phyloP scores from a whole-genome alignment of 2,797 vertebrate genomes.

The Protonibea diacanthus region DNA sequence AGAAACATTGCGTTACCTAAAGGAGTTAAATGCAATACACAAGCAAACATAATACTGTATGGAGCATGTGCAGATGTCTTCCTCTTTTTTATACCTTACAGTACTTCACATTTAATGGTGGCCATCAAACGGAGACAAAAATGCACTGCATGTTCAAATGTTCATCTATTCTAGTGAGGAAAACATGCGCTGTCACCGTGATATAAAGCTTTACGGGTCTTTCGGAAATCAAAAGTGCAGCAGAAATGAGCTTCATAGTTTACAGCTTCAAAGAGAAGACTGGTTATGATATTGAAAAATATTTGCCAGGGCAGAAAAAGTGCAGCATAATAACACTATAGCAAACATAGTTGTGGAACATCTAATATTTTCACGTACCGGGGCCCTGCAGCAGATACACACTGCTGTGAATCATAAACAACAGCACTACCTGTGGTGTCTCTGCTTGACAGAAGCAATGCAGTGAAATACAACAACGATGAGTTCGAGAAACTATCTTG shows the following conservation, averaged over 20 bases:
- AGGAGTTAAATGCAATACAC: background rate
- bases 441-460: slow-evolving; percentile 24
- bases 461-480: slow-evolving; percentile 7
- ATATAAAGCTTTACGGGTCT: slow-evolving; percentile 21
- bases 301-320: slow-evolving; percentile 8
- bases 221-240: slow-evolving; percentile 31
- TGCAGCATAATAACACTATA: slow-evolving; percentile 12
- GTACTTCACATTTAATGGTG: slow-evolving; percentile 35
- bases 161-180: slow-evolving; percentile 8
- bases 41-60: background rate
- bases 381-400: slow-evolving; percentile 7
- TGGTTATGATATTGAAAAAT: slow-evolving; percentile 1
- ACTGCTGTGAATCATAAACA: slow-evolving; percentile 37
- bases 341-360: background rate
- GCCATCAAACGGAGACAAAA: slow-evolving; percentile 24
- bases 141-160: slow-evolving; percentile 7
- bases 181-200: slow-evolving; percentile 20
- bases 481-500: background rate
- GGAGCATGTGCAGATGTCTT: slow-evolving; percentile 1
- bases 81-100: background rate
- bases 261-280: slow-evolving; percentile 11
- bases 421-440: background rate
- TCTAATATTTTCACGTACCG: slow-evolving; percentile 21
- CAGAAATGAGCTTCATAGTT: slow-evolving; percentile 30
- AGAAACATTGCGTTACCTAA: background rate